phyloP scores from a whole-genome alignment of 2,888 invertebrate genomes.

The Drosophila diplacantha region DNA sequence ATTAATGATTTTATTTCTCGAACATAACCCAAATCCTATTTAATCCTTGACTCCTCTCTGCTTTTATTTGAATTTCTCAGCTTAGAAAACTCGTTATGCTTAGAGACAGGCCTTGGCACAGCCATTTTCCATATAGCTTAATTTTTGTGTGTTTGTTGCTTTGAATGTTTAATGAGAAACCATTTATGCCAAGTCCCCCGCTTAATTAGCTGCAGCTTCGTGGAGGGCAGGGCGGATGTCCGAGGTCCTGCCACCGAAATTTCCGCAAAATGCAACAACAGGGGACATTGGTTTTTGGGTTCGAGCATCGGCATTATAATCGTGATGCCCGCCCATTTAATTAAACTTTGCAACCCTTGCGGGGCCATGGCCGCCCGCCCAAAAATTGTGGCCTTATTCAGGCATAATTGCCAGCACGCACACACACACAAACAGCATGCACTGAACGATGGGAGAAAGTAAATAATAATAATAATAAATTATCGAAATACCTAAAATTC shows the following conservation, averaged over 20 bases:
- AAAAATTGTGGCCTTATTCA: slow-evolving; percentile 43
- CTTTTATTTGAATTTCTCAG: neutral
- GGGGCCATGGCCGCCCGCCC: slow-evolving; percentile 15
- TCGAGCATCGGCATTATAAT: slow-evolving; percentile 37
- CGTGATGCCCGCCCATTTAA: slow-evolving; percentile 49
- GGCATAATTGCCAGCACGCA: slow-evolving; percentile 34
- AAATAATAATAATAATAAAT: neutral
- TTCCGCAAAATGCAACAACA: slow-evolving; percentile 17
- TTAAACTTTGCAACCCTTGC: slow-evolving; percentile 51
- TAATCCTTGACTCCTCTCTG: no score
- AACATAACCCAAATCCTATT: no score
- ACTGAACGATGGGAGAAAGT: neutral
- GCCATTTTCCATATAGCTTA: neutral
- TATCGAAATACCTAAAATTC: neutral
- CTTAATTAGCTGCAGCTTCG: slow-evolving; percentile 54
- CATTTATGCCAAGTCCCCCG: slow-evolving; percentile 36
- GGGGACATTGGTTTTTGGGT: slow-evolving; percentile 6
- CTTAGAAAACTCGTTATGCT: neutral
- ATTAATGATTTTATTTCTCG: no score
- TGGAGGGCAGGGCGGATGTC: slow-evolving; percentile 12
- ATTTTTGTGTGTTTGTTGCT: slow-evolving; percentile 16
- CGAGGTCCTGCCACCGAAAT: slow-evolving; percentile 18
- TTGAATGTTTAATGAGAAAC: slow-evolving; percentile 58
- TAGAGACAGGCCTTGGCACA: neutral
- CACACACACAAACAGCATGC: slow-evolving; percentile 3